A percentile compares a stretch with the other conserved stretches of the same genome.
These are phyloP conservation scores for Ranitomeya variabilis DNA, from an alignment of 2,113 vertebrate genomes.

Conservation along the genomic window DNA sequence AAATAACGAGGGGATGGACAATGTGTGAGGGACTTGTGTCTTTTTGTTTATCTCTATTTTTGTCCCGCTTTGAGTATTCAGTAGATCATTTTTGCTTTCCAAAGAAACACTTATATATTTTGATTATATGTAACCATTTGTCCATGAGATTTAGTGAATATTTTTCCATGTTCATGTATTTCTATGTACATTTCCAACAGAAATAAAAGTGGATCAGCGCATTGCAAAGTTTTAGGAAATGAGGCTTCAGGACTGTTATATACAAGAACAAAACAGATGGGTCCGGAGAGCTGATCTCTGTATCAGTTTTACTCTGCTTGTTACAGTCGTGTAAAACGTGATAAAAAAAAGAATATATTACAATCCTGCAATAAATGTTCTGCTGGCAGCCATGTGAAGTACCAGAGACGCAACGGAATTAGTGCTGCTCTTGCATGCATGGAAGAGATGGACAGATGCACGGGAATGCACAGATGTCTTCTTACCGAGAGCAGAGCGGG, in stretches of 20 bases:
- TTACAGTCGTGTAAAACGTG: neutral
- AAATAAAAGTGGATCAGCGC: neutral
- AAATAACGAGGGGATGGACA: too few relatives aligned
- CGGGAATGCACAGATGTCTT: neutral
- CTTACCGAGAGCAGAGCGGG: neutral
- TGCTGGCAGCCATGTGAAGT: neutral
- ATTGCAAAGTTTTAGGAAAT: neutral
- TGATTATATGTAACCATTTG: too few relatives aligned
- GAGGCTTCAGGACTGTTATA: neutral
- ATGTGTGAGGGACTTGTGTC: too few relatives aligned
- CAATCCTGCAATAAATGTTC: neutral
- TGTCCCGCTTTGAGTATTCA: too few relatives aligned
- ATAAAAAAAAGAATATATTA: neutral
- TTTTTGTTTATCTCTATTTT: too few relatives aligned
- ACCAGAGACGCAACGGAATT: neutral
- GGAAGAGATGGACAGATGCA: constrained; percentile 5
- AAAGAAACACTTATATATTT: too few relatives aligned
- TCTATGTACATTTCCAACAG: too few relatives aligned
- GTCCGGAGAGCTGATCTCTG: neutral
- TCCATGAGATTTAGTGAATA: too few relatives aligned
- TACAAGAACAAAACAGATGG: neutral
- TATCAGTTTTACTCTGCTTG: neutral
- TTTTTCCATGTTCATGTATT: too few relatives aligned
- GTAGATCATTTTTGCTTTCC: too few relatives aligned
- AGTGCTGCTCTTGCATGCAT: neutral